Evolutionary conservation across 2,113 vertebrate genomes (phyloP).

Genomic region (Antechinus flavipes): DNA sequence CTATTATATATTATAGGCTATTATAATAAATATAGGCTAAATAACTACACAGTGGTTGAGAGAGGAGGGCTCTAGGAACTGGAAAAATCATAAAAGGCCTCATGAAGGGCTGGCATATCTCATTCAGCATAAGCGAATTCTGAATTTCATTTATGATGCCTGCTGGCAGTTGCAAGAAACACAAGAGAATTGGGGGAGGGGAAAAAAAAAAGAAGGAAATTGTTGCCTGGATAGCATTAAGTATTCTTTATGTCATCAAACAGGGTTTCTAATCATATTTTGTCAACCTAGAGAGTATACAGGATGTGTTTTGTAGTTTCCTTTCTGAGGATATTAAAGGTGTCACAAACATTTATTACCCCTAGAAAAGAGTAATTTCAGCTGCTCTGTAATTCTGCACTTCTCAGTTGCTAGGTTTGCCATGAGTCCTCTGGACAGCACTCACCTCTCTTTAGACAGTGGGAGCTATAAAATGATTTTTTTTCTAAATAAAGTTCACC

Average conservation of each 20-base stretch:
- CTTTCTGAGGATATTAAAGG: constrained; percentile 50
- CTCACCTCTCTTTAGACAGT: constrained; percentile 6
- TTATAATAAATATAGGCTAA: background rate
- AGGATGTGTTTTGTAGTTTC: background rate
- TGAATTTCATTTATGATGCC: background rate
- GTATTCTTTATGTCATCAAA: constrained; percentile 15
- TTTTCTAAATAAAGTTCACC: constrained; percentile 55
- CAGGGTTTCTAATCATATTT: background rate
- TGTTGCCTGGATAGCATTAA: constrained; percentile 66
- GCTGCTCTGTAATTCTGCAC: constrained; percentile 27
- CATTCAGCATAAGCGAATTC: background rate
- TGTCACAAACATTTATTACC: background rate
- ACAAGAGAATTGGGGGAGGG: background rate
- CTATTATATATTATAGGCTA: background rate
- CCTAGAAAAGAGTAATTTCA: background rate
- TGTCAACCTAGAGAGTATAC: constrained; percentile 35
- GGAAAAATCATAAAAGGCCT: background rate
- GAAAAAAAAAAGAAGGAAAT: background rate
- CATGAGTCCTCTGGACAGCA: constrained; percentile 38
- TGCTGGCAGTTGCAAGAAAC: constrained; percentile 26
- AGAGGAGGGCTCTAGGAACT: background rate
- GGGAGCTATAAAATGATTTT: background rate
- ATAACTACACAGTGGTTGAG: background rate
- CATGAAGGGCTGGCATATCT: background rate
- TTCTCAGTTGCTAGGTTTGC: background rate